Evolutionary conservation across 2,113 vertebrate genomes (phyloP).

Genomic region (Callipepla californica): DNA sequence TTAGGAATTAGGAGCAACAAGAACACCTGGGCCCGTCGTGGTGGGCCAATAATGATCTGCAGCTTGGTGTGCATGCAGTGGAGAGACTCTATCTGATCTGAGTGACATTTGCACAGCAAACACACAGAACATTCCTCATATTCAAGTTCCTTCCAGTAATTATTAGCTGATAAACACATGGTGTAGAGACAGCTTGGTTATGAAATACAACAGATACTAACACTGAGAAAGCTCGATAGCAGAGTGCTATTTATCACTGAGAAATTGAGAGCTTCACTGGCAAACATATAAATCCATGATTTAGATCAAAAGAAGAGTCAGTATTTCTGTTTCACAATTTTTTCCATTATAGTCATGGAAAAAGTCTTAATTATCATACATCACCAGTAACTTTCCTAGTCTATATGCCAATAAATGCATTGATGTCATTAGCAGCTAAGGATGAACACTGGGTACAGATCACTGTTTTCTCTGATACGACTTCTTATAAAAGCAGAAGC

Average conservation of each 20-base stretch:
- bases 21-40: neutral
- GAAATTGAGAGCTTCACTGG: neutral
- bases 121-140: neutral
- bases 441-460: neutral
- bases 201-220: neutral
- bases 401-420: neutral
- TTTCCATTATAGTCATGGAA: neutral
- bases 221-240: neutral
- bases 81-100: neutral
- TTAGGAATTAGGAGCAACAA: neutral
- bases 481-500: neutral
- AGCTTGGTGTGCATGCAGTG: rapidly evolving
- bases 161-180: neutral
- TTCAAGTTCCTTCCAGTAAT: neutral
- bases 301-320: neutral
- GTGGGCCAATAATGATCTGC: neutral
- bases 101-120: neutral
- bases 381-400: neutral
- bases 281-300: neutral
- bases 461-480: neutral
- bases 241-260: neutral
- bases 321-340: neutral
- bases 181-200: neutral
- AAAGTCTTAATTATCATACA: neutral
- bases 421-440: neutral